Base-by-base conservation (phyloP, 2,797 vertebrate species). In the Cyclura pinguis region DNA sequence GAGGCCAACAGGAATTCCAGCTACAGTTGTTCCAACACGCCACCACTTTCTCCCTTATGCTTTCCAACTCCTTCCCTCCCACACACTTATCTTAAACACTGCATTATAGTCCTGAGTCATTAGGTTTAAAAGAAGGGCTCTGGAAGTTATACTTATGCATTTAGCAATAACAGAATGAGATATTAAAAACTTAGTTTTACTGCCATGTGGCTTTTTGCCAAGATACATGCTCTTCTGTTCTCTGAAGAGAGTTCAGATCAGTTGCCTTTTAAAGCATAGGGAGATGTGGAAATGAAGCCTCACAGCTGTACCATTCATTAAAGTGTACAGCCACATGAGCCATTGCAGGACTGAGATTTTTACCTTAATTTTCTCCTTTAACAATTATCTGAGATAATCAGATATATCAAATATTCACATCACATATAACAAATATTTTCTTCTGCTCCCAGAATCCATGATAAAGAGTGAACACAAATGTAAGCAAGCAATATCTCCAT, bases 181-280 rank as follows among this genome's bases (percentile, higher is more conserved):
- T 85, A 88, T 62, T 88, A 62, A 88, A 92, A 59, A 92, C n/a
- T 29, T 73, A 24, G n/a, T 85, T 94, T 94, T 85, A 24, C 1
- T 88, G n/a, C 80, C 85, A 72, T 77, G 50, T 10, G 90, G 89
- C 55, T 89, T 80, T 91, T 55, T 92, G 86, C 83, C 59, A 77
- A 87, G 59, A 90, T 72, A 77, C 72, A 35, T 77, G 88, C 32
- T 92, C 9, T 8, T 20, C 6, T 84, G 81, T 82, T 47, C 80
- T 84, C 0, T 89, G 50, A 89, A 73, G 91, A 29, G 4, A 67
- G 29, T 74, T 95, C 81, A 74, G 20, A 90, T 69, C 78, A 89
- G 50, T 89, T 81, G 35, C 80, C n/a, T 18, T 78, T 64, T 67
- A 85, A 92, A 52, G 77, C 9, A 4, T 55, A 50, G 86, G 62